Evolutionary conservation across 1,140 invertebrate genomes (phyloP).

Genomic region (Trinorchestia longiramus): DNA sequence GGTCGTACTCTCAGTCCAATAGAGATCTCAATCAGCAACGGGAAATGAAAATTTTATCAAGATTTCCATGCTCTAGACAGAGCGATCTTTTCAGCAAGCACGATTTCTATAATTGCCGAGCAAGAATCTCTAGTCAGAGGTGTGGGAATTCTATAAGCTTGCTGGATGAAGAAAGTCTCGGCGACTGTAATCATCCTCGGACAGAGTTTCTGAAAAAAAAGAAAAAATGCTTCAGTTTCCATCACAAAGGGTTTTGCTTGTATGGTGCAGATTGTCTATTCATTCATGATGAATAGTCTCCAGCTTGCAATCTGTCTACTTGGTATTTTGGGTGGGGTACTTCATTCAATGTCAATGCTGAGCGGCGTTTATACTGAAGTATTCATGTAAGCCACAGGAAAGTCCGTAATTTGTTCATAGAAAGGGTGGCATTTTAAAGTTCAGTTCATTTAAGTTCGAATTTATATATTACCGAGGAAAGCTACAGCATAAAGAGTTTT

Average conservation of each 20-base stretch:
- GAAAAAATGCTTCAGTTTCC: slow-evolving; percentile 65
- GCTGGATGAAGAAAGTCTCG: neutral
- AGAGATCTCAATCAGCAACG: neutral
- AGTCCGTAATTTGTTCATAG: neutral
- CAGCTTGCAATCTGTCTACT: neutral
- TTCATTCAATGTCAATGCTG: too few relatives aligned
- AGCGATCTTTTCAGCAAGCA: neutral
- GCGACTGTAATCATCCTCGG: neutral
- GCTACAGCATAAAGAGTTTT: neutral
- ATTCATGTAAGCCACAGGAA: too few relatives aligned
- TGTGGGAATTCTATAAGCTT: neutral
- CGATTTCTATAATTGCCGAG: neutral
- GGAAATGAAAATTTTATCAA: neutral
- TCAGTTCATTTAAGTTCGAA: neutral
- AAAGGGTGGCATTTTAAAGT: neutral
- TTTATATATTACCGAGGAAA: neutral
- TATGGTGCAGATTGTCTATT: slow-evolving; percentile 64
- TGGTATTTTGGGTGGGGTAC: too few relatives aligned
- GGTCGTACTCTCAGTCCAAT: neutral
- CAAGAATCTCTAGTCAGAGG: neutral
- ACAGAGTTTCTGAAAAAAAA: neutral
- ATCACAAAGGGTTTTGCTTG: slow-evolving; percentile 64
- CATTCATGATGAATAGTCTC: slow-evolving; percentile 58
- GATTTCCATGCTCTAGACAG: neutral
- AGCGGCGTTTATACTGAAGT: too few relatives aligned